A percentile compares a stretch with the other conserved stretches of the same genome.
Evolutionary conservation across 2,888 invertebrate genomes (phyloP).

Genomic region (Syrista parreyssii): DNA sequence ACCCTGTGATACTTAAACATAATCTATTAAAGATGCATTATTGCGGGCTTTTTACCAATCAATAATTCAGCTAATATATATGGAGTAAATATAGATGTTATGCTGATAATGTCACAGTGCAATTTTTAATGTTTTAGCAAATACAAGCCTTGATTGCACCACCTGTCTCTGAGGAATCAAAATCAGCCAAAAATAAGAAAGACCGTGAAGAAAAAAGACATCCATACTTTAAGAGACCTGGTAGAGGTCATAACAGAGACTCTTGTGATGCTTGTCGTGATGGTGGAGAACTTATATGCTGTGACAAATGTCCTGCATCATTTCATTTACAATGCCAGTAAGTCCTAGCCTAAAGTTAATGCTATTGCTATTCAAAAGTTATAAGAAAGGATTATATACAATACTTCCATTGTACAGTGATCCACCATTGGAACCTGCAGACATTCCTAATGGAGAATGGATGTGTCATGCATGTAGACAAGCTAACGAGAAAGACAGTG

Average conservation of each 20-base stretch:
- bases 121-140: conserved; percentile 72
- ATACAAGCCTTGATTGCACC: conserved; percentile 90
- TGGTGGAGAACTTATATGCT: conserved; percentile 94
- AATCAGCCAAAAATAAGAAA: conserved; percentile 70
- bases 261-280: conserved; percentile 94
- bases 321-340: conserved; percentile 97
- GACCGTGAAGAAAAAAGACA: conserved; percentile 73
- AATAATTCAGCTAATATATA: not conserved
- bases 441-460: conserved; percentile 93
- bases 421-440: conserved; percentile 90
- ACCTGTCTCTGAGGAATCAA: conserved; percentile 80
- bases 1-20: conserved; percentile 20
- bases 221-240: conserved; percentile 86
- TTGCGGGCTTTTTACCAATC: conserved; percentile 14
- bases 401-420: conserved; percentile 72
- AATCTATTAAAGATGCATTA: conserved; percentile 50
- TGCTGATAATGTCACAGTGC: conserved; percentile 36
- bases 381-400: conserved; percentile 8
- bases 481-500: conserved; percentile 58
- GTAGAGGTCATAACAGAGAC: conserved; percentile 92
- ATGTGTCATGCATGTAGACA: conserved; percentile 85
- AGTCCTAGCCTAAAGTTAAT: conserved; percentile 58
- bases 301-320: conserved; percentile 94
- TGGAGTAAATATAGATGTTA: not conserved
- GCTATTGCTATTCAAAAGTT: not conserved